phyloP scores from a whole-genome alignment of 1,140 invertebrate genomes.

The Thaumatotibia leucotreta region DNA sequence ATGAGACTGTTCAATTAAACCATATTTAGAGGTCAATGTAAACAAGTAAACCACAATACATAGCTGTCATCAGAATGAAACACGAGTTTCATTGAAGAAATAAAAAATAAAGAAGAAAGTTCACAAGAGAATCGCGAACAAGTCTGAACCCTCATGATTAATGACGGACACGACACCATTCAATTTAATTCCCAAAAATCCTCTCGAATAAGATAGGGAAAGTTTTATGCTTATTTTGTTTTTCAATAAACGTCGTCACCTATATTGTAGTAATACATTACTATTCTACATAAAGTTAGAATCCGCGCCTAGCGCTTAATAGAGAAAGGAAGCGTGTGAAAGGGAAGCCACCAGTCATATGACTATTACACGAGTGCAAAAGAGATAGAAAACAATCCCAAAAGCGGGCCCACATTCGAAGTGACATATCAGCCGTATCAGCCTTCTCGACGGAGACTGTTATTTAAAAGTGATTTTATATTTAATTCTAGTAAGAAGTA shows the following conservation, averaged over 20 bases:
- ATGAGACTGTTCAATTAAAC: no score
- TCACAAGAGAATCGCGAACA: constrained; percentile 28
- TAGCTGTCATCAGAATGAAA: constrained; percentile 8
- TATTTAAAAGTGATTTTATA: no score
- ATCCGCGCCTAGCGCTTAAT: no score
- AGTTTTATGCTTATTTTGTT: constrained; percentile 24
- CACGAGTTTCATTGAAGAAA: constrained; percentile 12
- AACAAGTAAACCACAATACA: not conserved
- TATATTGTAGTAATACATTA: constrained; percentile 6
- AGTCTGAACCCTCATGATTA: constrained; percentile 40
- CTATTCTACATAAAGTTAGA: no score
- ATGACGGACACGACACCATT: constrained; percentile 43
- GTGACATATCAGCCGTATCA: no score
- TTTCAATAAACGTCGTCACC: constrained; percentile 5
- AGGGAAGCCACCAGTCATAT: no score
- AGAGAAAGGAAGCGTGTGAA: no score
- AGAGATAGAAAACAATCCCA: no score
- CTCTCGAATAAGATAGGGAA: constrained; percentile 35
- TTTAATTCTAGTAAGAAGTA: no score
- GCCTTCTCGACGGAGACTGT: no score
- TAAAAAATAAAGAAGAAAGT: constrained; percentile 28
- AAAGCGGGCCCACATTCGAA: no score
- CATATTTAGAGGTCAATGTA: not conserved
- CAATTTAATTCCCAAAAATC: constrained; percentile 43
- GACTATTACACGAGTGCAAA: no score